phyloP scores from a whole-genome alignment of 1,140 invertebrate genomes.

The Wiebesia pumilae region DNA sequence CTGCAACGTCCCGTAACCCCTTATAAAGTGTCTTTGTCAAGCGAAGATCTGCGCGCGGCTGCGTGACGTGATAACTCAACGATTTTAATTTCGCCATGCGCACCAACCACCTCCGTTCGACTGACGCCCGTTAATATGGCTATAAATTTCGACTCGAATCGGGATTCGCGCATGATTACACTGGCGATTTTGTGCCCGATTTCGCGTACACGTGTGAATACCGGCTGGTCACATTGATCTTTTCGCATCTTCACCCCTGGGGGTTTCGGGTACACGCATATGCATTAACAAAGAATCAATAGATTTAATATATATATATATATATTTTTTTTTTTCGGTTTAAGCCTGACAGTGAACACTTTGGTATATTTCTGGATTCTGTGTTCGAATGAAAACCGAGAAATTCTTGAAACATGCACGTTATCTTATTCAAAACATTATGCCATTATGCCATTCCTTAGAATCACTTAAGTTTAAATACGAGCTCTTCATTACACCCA shows the following conservation, averaged over 20 bases:
- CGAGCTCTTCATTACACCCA: background rate
- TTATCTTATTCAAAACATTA: too few relatives aligned
- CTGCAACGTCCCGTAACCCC: background rate
- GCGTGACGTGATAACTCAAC: constrained; percentile 49
- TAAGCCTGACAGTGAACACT: too few relatives aligned
- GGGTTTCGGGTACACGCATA: background rate
- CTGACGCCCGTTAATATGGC: constrained; percentile 46
- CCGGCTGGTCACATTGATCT: background rate
- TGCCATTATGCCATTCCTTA: too few relatives aligned
- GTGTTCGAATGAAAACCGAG: too few relatives aligned
- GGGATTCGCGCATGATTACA: constrained; percentile 59
- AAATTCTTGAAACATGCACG: too few relatives aligned
- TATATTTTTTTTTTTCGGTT: too few relatives aligned
- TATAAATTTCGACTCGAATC: constrained; percentile 56
- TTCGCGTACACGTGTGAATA: background rate
- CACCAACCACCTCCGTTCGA: background rate
- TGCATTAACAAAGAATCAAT: background rate
- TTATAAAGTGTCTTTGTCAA: constrained; percentile 29
- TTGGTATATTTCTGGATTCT: too few relatives aligned
- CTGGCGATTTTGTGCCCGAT: background rate
- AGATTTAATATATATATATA: background rate
- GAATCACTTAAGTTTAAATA: too few relatives aligned
- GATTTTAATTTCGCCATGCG: constrained; percentile 51
- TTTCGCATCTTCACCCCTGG: background rate
- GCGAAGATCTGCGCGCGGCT: background rate